Evolutionary conservation across 2,797 vertebrate species (phyloP).

Genomic region (Oryzias dopingdopingensis): DNA sequence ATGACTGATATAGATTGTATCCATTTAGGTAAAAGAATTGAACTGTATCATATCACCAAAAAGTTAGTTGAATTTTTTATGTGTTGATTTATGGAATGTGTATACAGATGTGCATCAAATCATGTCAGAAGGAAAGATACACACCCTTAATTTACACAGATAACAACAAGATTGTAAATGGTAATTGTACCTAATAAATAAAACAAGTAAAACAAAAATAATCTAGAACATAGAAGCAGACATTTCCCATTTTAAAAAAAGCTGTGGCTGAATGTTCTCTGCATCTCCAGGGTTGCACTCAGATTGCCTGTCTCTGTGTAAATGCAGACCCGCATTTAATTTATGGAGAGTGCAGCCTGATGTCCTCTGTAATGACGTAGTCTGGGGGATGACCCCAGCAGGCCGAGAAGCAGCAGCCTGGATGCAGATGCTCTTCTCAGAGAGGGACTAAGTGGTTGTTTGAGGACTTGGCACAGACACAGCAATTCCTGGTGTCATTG

Average conservation of each 20-base stretch:
- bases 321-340: slow-evolving; percentile 68
- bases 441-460: slow-evolving; percentile 60
- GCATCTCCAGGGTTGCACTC: slow-evolving; percentile 48
- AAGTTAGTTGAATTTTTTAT: too few species aligned
- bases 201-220: not conserved
- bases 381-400: slow-evolving; percentile 66
- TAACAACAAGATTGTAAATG: too few species aligned
- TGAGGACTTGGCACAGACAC: slow-evolving; percentile 62
- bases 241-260: slow-evolving; percentile 1
- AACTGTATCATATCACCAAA: too few species aligned
- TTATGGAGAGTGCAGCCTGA: slow-evolving; percentile 71
- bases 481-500: slow-evolving; percentile 60
- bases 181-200: not conserved
- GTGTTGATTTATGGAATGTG: too few species aligned
- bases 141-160: too few species aligned
- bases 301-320: slow-evolving; percentile 35
- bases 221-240: not conserved
- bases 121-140: too few species aligned
- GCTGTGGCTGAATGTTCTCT: slow-evolving; percentile 1
- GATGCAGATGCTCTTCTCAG: slow-evolving; percentile 65
- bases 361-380: slow-evolving; percentile 73
- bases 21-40: too few species aligned
- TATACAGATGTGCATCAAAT: too few species aligned
- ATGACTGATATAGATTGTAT: too few species aligned
- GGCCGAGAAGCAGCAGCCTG: slow-evolving; percentile 52